Percentiles rank a stretch among this genome's conserved stretches.
Evolutionary conservation across 2,888 invertebrate species (phyloP).

Genomic region (Autographa pulchrina): DNA sequence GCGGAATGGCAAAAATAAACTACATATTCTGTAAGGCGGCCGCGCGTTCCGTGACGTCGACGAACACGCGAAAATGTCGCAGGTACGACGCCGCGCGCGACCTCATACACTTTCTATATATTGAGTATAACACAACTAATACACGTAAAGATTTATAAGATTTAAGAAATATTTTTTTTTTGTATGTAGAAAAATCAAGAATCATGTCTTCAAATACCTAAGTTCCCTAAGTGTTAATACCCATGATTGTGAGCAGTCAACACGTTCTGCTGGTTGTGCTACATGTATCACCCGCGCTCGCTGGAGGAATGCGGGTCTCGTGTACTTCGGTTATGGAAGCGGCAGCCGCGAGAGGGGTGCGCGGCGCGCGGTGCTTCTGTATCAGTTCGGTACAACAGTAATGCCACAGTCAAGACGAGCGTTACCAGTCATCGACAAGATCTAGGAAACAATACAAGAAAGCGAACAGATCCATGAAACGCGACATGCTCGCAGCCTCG

Average conservation of each 20-base stretch:
- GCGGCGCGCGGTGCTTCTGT: slow-evolving; percentile 37
- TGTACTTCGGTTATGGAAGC: slow-evolving; percentile 11
- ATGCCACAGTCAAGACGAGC: slow-evolving; percentile 61
- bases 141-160: neutral
- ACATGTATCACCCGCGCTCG: neutral
- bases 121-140: neutral
- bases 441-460: slow-evolving; percentile 64
- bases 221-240: too few species aligned
- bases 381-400: slow-evolving; percentile 50
- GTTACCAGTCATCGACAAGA: slow-evolving; percentile 58
- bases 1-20: slow-evolving; percentile 25
- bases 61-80: neutral
- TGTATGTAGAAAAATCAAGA: too few species aligned
- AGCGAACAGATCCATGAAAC: slow-evolving; percentile 67
- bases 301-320: neutral
- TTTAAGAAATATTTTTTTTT: too few species aligned
- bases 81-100: neutral
- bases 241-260: too few species aligned
- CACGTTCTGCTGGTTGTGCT: too few species aligned
- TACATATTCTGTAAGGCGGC: slow-evolving; percentile 13
- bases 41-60: neutral
- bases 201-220: too few species aligned
- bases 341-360: slow-evolving; percentile 26
- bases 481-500: slow-evolving; percentile 88
- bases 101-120: neutral